Conservation (phyloP, 2,888 invertebrate species). For the Nomada ferruginata region DNA sequence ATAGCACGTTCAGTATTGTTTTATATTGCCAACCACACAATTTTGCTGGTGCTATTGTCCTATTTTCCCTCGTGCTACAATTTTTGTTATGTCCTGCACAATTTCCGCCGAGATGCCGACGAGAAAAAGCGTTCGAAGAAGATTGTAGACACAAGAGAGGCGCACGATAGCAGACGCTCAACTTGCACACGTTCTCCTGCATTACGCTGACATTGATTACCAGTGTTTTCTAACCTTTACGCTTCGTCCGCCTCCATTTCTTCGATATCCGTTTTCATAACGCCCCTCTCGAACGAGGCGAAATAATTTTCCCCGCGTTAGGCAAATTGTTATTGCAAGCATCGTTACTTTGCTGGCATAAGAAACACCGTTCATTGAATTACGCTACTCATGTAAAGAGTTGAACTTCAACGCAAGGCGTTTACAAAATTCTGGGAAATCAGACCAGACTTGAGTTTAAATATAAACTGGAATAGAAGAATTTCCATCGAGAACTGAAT, state of each 20-base stretch:
- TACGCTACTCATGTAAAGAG: neutral
- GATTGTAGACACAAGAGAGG: slow-evolving; percentile 16
- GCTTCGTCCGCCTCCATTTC: slow-evolving; percentile 21
- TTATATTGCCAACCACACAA: neutral
- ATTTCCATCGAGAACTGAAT: too few species aligned
- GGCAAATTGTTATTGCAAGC: slow-evolving; percentile 31
- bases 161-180: neutral
- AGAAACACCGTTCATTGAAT: slow-evolving; percentile 8
- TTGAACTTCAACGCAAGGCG: neutral
- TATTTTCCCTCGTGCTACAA: neutral
- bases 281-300: slow-evolving; percentile 8
- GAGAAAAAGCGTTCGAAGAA: slow-evolving; percentile 8
- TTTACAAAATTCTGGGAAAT: neutral
- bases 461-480: too few species aligned
- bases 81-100: slow-evolving; percentile 9
- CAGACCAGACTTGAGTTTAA: too few species aligned
- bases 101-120: slow-evolving; percentile 9
- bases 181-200: slow-evolving; percentile 18
- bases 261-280: slow-evolving; percentile 28
- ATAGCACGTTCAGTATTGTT: neutral
- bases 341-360: neutral
- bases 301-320: slow-evolving; percentile 29
- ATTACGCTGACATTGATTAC: slow-evolving; percentile 31
- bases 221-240: slow-evolving; percentile 36
- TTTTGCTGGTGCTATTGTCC: neutral